Evolutionary conservation across 2,888 invertebrate genomes (phyloP).

Genomic region (Synanthedon vespiformis): DNA sequence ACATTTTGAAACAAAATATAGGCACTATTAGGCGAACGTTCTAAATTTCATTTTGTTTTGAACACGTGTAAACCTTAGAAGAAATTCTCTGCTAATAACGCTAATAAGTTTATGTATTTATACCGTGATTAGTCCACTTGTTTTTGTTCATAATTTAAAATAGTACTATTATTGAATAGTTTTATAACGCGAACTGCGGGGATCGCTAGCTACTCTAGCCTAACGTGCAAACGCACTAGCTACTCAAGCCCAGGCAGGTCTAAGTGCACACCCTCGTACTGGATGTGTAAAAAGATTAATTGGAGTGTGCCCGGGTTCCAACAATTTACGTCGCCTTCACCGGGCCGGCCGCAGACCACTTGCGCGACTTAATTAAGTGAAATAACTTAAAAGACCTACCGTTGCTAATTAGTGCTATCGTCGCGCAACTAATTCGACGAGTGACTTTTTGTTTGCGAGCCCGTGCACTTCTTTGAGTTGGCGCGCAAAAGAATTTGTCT

Average conservation of each 20-base stretch:
- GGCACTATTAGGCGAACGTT: no score
- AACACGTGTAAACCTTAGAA: no score
- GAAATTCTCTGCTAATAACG: no score
- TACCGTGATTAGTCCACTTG: no score
- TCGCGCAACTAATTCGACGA: constrained; percentile 59
- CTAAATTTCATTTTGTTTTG: no score
- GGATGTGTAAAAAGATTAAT: constrained; percentile 71
- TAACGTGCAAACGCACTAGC: not conserved
- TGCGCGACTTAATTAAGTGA: constrained; percentile 68
- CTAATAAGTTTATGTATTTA: no score
- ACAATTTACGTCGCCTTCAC: constrained; percentile 62
- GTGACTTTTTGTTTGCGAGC: constrained; percentile 59
- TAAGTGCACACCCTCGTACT: constrained; percentile 57
- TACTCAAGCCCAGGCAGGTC: constrained; percentile 12
- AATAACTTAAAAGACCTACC: constrained; percentile 68
- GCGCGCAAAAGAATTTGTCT: constrained; percentile 67
- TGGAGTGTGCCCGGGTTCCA: constrained; percentile 64
- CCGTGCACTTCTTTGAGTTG: constrained; percentile 57
- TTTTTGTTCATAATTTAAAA: no score
- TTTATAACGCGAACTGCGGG: no score
- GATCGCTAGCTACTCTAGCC: not conserved
- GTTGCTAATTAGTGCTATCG: constrained; percentile 68
- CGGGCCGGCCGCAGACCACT: constrained; percentile 67
- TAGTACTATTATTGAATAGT: not conserved
- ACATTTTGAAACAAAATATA: no score